A percentile compares a stretch with the other conserved stretches of the same genome.
Conservation (phyloP, 2,888 invertebrate genomes). For the Heteromurus nitidus region DNA sequence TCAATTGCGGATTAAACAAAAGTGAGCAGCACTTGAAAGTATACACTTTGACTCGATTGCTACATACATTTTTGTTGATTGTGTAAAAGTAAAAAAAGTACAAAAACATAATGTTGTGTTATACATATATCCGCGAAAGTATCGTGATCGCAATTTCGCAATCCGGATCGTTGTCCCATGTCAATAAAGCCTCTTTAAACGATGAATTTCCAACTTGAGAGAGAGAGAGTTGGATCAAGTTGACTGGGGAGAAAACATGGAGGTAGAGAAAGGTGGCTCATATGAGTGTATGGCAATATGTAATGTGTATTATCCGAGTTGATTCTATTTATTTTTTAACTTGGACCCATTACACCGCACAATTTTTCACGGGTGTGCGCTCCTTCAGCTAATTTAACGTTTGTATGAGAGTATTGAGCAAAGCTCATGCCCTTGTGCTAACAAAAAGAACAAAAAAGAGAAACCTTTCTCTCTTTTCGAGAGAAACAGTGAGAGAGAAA, state of each 20-base stretch:
- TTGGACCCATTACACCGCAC: background rate
- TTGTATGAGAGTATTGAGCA: too few relatives aligned
- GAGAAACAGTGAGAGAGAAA: conserved; percentile 47
- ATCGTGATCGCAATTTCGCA: background rate
- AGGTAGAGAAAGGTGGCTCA: too few relatives aligned
- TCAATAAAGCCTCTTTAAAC: conserved; percentile 39
- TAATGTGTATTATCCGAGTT: background rate
- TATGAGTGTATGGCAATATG: too few relatives aligned
- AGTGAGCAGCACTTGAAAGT: too few relatives aligned
- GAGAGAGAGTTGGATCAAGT: too few relatives aligned
- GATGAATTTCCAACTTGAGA: conserved; percentile 25
- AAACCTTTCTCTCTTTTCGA: conserved; percentile 37
- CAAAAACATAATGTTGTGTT: too few relatives aligned
- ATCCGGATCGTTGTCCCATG: conserved; percentile 50
- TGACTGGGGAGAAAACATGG: too few relatives aligned
- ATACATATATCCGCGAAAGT: too few relatives aligned
- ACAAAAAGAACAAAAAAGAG: conserved; percentile 27
- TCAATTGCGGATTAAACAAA: background rate
- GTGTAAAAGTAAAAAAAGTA: too few relatives aligned
- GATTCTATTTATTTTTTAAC: background rate
- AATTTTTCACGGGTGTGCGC: conserved; percentile 50
- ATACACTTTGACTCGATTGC: too few relatives aligned
- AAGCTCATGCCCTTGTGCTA: too few relatives aligned
- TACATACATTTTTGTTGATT: too few relatives aligned
- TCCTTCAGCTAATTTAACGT: conserved; percentile 62